phyloP scores from a whole-genome alignment of 1,140 invertebrate species.

The Trichogramma pretiosum region DNA sequence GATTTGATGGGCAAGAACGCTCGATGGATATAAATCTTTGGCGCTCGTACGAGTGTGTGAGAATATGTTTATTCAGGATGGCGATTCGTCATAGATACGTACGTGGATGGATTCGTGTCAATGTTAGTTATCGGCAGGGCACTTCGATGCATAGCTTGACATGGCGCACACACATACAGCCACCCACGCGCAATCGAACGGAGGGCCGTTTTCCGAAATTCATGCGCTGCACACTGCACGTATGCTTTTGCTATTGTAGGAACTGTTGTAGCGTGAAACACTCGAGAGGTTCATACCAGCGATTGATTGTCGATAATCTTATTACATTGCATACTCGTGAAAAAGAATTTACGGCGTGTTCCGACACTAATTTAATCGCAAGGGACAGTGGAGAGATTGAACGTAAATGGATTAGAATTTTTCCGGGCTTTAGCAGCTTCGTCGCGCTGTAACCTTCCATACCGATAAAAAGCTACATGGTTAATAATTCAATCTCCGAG shows the following conservation, averaged over 20 bases:
- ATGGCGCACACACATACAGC: not conserved
- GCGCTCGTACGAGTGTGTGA: not conserved
- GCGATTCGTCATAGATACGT: not conserved
- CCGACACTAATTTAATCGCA: constrained; percentile 33
- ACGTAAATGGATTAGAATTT: not conserved
- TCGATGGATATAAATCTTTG: not conserved
- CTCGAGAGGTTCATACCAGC: constrained; percentile 16
- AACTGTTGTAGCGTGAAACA: too few species aligned
- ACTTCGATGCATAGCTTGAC: not conserved
- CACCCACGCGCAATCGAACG: not conserved
- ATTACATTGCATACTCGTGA: constrained; percentile 22
- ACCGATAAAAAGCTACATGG: too few species aligned
- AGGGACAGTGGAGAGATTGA: constrained; percentile 14
- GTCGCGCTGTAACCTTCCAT: too few species aligned
- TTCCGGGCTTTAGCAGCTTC: not conserved
- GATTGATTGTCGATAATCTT: constrained; percentile 37
- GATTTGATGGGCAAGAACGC: not conserved
- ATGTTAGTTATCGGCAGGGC: constrained; percentile 11
- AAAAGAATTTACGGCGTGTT: constrained; percentile 21
- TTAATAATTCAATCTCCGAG: too few species aligned
- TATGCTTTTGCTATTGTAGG: not conserved
- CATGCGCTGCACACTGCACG: not conserved
- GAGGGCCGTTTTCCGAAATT: not conserved
- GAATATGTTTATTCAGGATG: not conserved
- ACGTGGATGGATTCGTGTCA: not conserved